Conservation (phyloP, 2,888 invertebrate genomes). For the Omphaloscelis lunosa region DNA sequence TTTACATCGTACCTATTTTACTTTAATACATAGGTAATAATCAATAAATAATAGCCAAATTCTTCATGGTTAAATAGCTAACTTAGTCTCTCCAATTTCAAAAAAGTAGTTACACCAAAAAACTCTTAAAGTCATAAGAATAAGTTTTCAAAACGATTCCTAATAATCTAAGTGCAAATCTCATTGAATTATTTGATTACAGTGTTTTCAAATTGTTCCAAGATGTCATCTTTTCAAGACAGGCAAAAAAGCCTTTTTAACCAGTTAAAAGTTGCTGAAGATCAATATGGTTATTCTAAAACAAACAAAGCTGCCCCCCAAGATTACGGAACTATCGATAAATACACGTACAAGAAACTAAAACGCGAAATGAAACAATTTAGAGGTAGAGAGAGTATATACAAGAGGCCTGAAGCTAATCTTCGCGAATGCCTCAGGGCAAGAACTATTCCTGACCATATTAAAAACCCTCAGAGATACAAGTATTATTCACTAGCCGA, state of each 20-base stretch:
- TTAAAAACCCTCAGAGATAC: conserved; percentile 95
- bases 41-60: not conserved
- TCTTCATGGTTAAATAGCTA: not conserved
- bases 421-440: conserved; percentile 90
- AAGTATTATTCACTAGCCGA: conserved; percentile 95
- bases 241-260: conserved; percentile 94
- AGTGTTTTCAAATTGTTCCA: conserved; percentile 35
- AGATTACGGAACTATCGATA: conserved; percentile 81
- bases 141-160: not conserved
- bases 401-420: conserved; percentile 93
- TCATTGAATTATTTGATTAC: conserved; percentile 11
- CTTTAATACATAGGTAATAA: not conserved
- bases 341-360: conserved; percentile 80
- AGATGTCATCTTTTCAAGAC: conserved; percentile 88
- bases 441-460: conserved; percentile 85
- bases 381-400: conserved; percentile 94
- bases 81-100: not conserved
- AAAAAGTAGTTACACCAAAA: not conserved
- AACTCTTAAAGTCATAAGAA: not conserved
- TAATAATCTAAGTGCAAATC: too few species aligned
- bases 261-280: conserved; percentile 92
- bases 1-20: not conserved
- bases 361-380: conserved; percentile 91
- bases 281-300: conserved; percentile 85
- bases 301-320: conserved; percentile 77